phyloP scores from a whole-genome alignment of 2,797 vertebrate species.

The Ciconia nigra region DNA sequence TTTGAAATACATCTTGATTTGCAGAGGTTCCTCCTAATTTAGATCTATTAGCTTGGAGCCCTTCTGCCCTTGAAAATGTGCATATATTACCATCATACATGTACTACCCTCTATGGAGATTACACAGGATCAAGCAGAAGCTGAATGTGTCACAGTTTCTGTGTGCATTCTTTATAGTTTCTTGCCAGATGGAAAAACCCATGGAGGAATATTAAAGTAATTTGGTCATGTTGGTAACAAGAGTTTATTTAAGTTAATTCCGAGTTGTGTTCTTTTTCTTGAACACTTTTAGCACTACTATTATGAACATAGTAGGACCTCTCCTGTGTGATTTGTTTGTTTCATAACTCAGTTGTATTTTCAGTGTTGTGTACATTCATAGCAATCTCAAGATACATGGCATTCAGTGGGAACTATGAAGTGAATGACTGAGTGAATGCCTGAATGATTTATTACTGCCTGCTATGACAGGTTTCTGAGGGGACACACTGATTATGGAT shows the following conservation, averaged over 20 bases:
- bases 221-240: not conserved
- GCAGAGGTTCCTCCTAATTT: not conserved
- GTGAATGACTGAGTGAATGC: not conserved
- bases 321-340: not conserved
- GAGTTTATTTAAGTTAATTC: not conserved
- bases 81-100: not conserved
- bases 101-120: not conserved
- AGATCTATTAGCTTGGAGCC: not conserved
- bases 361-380: not conserved
- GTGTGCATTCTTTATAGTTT: not conserved
- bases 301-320: not conserved
- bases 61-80: not conserved
- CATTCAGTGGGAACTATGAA: not conserved
- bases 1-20: not conserved
- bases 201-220: not conserved
- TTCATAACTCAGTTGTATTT: not conserved
- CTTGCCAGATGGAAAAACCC: not conserved
- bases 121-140: not conserved
- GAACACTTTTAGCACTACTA: not conserved
- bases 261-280: not conserved
- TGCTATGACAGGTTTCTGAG: not conserved
- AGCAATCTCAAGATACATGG: not conserved
- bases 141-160: not conserved
- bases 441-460: slow-evolving; percentile 27
- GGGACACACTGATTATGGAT: not conserved